These are phyloP conservation scores for Rhynchotus rufescens DNA, from an alignment of 2,797 vertebrate genomes.

Conservation along the genomic window DNA sequence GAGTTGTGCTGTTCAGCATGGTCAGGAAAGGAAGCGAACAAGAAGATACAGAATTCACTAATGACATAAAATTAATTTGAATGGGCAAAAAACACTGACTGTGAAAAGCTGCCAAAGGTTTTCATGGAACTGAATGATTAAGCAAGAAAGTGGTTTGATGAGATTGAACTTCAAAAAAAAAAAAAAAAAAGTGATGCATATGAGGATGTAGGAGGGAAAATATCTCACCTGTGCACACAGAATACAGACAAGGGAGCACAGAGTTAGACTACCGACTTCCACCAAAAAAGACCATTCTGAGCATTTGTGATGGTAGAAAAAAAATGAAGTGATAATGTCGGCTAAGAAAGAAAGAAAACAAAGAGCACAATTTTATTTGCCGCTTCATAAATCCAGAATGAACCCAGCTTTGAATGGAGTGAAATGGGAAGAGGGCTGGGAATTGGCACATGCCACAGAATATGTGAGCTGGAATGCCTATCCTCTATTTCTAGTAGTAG, in stretches of 20 bases:
- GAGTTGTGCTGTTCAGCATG: background rate
- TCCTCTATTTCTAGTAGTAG: too few relatives aligned
- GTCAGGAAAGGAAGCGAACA: background rate
- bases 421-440: background rate
- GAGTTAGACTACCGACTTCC: background rate
- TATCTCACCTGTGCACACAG: background rate
- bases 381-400: background rate
- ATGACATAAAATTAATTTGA: background rate
- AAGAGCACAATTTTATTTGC: background rate
- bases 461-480: background rate
- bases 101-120: background rate
- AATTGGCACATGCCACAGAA: background rate
- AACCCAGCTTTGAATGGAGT: background rate
- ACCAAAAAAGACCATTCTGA: background rate
- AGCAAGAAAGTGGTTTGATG: background rate
- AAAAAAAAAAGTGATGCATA: background rate
- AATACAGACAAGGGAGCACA: background rate
- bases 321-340: background rate
- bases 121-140: background rate
- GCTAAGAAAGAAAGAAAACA: background rate
- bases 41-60: background rate
- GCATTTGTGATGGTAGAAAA: background rate
- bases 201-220: background rate
- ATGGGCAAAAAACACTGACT: background rate
- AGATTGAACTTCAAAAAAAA: background rate